Evolutionary conservation across 2,888 invertebrate genomes (phyloP).

Genomic region (Scrobipalpa atriplicella): DNA sequence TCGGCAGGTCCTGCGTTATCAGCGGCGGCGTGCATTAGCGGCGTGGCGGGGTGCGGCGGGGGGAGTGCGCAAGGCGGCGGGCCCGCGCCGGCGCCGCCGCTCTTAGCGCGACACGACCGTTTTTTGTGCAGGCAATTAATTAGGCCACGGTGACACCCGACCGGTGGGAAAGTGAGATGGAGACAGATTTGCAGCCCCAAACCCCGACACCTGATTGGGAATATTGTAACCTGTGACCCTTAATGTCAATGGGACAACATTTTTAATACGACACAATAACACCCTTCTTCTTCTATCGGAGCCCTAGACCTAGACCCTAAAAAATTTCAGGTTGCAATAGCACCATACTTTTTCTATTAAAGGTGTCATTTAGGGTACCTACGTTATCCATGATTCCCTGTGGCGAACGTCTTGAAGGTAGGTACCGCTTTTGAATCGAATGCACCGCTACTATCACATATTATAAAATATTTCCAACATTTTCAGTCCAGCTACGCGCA

Average conservation of each 20-base stretch:
- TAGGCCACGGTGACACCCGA: constrained; percentile 55
- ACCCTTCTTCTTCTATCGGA: no score
- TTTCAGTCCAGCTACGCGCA: background rate
- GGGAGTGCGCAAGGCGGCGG: constrained; percentile 24
- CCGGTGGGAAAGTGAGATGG: constrained; percentile 26
- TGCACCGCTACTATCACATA: background rate
- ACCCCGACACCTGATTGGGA: background rate
- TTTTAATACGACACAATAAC: no score
- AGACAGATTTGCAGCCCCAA: constrained; percentile 9
- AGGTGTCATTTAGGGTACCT: no score
- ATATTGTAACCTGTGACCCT: background rate
- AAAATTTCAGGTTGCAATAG: no score
- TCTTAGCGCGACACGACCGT: constrained; percentile 71
- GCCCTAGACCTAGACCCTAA: no score
- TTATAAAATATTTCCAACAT: background rate
- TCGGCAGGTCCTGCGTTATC: constrained; percentile 43
- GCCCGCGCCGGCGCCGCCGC: constrained; percentile 68
- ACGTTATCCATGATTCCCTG: no score
- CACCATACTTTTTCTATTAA: no score
- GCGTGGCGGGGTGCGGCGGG: background rate
- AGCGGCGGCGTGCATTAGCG: constrained; percentile 56
- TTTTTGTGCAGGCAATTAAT: constrained; percentile 77
- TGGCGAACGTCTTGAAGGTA: no score
- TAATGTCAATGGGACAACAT: no score
- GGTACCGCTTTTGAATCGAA: no score